Base-by-base conservation (phyloP, 2,113 vertebrate genomes). In the Podarcis cretensis region DNA sequence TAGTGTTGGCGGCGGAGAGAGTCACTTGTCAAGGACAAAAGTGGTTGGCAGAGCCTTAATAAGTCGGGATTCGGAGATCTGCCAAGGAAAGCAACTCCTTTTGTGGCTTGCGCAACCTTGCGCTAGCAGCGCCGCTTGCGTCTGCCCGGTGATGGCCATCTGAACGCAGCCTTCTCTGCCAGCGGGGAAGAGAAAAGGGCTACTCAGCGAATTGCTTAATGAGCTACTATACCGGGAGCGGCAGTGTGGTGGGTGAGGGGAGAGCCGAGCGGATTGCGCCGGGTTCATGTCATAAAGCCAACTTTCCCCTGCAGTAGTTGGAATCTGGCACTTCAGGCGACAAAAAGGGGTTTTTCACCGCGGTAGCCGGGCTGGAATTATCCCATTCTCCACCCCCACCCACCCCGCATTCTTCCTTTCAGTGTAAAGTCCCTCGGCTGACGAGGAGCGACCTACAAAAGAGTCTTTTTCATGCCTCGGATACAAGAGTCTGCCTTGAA, bases 11-110 rank as follows among this genome's bases (percentile, higher is more conserved):
- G 1, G 90, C 84, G 82, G 83, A 90, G 83, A 90, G 77, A 94
- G 96, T 95, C 95, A 90, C 93, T 96, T 93, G 90, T 94, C 90
- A 87, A 74, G 94, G 91, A 96, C 92, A 96, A 94, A 91, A 86
- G 93, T 90, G 90, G 88, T 88, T 94, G 94, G 96, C 94, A 77
- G 92, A 63, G 86, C 65, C 83, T 87, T 90, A 81, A 74, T 86
- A 75, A 87, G 92, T 91, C 91, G 92, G 86, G 43, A 35, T 25
- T 12, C 73, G 95, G 95, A 91, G 0, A n/a, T 90, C 91, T 87
- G 95, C 95, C 96, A 94, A 94, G 21, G 90, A 88, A 94, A 94
- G 93, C 92, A 89, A 89, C 54, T 84, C 90, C 90, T 69, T 94
- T 91, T 93, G 93, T 95, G 84, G 76, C 65, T 68, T 81, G 30